Evolutionary conservation across 2,113 vertebrate species (phyloP), one percentile per base, ranked within the genome.

Genomic region (Tringa solitaria): DNA sequence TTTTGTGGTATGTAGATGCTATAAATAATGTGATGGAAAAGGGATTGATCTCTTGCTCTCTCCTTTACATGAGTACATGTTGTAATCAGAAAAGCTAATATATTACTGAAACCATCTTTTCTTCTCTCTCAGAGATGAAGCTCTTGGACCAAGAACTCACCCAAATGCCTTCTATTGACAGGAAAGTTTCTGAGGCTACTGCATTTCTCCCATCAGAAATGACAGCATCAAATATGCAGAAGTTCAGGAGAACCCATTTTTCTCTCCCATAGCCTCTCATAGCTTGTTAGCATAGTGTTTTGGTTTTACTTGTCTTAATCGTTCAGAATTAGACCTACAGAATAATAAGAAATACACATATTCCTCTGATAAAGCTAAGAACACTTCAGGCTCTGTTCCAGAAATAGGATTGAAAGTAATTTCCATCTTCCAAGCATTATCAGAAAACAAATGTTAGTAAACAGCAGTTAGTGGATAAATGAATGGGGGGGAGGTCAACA

Each of bases 401-500:
- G 56, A 95, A 70, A 89, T 77, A 85, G 5, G 59, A 74, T 68
- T 96, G 84, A 94, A 95, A 86, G 32, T 69, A 79, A 84, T 93
- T 93, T 95, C 22, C 83, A 90, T 91, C 84, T 97, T 96, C 95
- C n/a, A 92, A 95, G 51, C 12, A 53, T 84, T 93, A 95, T 95
- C 54, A 96, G 67, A 95, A 97, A 93, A 89, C 9, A 96, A 95
- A 78, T 78, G 83, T 92, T 94, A 73, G 45, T 95, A 94, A 96
- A 84, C 54, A 97, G n/a, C 0, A 1, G n/a, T 79, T 76, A 96
- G 27, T 7, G 24, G 68, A 32, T 81, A 96, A 93, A n/a, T 59
- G 26, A 37, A 23, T 43, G 20, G 1, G 1, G 32, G 20, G 53
- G 75, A 81, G 39, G 48, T 84, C 88, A 61, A 53, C 4, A 37